Base-by-base conservation (phyloP, 1,140 invertebrate species). In the Plutomurus gul region DNA sequence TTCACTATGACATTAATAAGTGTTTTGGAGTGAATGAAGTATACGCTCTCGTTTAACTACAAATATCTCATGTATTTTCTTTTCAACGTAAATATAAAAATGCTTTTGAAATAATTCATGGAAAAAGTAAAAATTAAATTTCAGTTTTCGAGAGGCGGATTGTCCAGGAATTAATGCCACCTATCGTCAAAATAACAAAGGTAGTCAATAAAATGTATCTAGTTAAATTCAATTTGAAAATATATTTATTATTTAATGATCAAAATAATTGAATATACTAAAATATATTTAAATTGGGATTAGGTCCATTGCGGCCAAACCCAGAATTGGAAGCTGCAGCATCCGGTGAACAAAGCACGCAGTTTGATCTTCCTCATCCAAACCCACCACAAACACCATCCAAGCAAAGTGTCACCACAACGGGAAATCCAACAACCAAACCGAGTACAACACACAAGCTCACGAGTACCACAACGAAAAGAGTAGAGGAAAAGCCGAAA, bases 141-240 rank as follows among this genome's bases (percentile, higher is more conserved):
- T 25, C 56, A 76, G 72, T 37, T 80, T 80, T 20, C 30, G 60
- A 10, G 78, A 80, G 37, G 39, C 37, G 16, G 78, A 80, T 5
- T 80, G 78, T 51, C 78, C 78, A 18, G 78, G 78, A 36, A 76
- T 80, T 60, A 73, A 80, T 36, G 25, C 40, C 30, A 25, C 76
- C 2, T 22, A 40, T 51, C 47, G 78, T 25, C 18, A 6, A 25
- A 76, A 51, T 33, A 80, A 56, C 18, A 80, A 80, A 71, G 78
- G n/a, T n/a, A n/a, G n/a, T n/a, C n/a, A n/a, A n/a, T n/a, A n/a
- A n/a, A n/a, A n/a, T n/a, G n/a, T n/a, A n/a, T n/a, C n/a, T n/a
- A n/a, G n/a, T n/a, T n/a, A n/a, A n/a, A n/a, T n/a, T n/a, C n/a
- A n/a, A n/a, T n/a, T n/a, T n/a, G n/a, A n/a, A n/a, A n/a, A n/a